Evolutionary conservation across 2,797 vertebrate genomes (phyloP), one percentile per base, ranked within the genome.

Genomic region (Semaprochilodus insignis): DNA sequence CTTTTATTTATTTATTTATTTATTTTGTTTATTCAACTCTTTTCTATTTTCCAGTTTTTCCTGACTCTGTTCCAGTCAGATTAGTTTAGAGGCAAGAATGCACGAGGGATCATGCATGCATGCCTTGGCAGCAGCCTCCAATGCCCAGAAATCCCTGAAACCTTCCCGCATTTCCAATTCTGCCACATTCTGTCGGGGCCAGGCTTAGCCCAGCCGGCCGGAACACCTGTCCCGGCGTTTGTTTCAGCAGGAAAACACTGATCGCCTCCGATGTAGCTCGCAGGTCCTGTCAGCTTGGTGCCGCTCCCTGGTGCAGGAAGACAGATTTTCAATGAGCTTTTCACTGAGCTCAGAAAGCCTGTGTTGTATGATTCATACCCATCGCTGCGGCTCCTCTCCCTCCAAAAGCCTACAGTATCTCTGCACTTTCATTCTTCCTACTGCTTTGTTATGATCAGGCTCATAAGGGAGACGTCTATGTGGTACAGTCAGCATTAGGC

Each of bases 201-300:
- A 74, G 72, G 78, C 62, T 83, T 62, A 60, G 66, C 60, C 71
- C 78, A 80, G 86, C 78, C 78, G 70, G 66, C 71, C 66, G 81
- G 83, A 86, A 88, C 83, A 82, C 74, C 87, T 85, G 87, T 85
- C 87, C 71, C 72, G 5, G 66, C 80, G 51, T 82, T 83, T 84
- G 84, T 84, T 78, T 83, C 66, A 62, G 48, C 23, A 74, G 81
- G 76, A 79, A 79, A 83, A 76, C 66, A 77, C 85, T 72, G 83
- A 83, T 85, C 73, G 77, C 77, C 74, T 78, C 52, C 40, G 85
- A 85, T 81, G 84, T 84, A 83, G 81, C 79, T 83, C 27, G 76
- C 81, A 80, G 79, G 80, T 80, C 54, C 85, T 83, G 85, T 85
- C 85, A 85, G 82, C 74, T 78, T 71, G 62, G 36, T 40, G 66